A percentile compares a stretch with the other conserved stretches of the same genome.
phyloP scores from a whole-genome alignment of 2,113 vertebrate species.

The Bombycilla garrulus region DNA sequence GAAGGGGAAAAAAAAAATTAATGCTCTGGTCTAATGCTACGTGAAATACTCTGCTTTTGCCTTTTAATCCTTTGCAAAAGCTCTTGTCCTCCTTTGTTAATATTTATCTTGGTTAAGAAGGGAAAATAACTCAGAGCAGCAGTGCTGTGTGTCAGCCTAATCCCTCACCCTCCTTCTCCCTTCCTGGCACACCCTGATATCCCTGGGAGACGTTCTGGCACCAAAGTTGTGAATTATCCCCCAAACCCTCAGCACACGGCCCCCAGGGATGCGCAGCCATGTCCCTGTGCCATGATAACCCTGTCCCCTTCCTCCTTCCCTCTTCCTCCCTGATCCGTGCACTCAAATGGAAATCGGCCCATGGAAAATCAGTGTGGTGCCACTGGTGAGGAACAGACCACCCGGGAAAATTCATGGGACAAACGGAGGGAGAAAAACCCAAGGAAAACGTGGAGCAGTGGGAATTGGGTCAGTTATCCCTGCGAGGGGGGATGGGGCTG shows the following conservation, averaged over 20 bases:
- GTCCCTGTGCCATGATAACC: background rate
- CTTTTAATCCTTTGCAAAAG: background rate
- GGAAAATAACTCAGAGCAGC: background rate
- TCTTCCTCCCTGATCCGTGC: background rate
- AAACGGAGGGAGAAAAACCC: accelerated
- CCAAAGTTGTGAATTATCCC: background rate
- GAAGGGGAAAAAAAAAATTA: background rate
- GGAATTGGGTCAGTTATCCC: background rate
- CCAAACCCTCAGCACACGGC: accelerated
- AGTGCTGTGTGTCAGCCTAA: background rate
- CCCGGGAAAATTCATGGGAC: background rate
- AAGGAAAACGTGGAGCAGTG: accelerated
- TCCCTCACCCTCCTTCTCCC: background rate
- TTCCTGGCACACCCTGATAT: background rate
- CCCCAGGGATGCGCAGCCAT: accelerated
- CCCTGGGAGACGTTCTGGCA: background rate
- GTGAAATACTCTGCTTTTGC: background rate
- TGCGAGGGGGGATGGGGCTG: background rate
- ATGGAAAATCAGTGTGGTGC: background rate
- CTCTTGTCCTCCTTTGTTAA: background rate
- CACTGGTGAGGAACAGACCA: accelerated
- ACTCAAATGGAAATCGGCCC: background rate
- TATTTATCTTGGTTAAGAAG: background rate
- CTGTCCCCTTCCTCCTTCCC: background rate
- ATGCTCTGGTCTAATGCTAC: background rate